Evolutionary conservation across 1,140 invertebrate genomes (phyloP).

Genomic region (Danaus melanippus): DNA sequence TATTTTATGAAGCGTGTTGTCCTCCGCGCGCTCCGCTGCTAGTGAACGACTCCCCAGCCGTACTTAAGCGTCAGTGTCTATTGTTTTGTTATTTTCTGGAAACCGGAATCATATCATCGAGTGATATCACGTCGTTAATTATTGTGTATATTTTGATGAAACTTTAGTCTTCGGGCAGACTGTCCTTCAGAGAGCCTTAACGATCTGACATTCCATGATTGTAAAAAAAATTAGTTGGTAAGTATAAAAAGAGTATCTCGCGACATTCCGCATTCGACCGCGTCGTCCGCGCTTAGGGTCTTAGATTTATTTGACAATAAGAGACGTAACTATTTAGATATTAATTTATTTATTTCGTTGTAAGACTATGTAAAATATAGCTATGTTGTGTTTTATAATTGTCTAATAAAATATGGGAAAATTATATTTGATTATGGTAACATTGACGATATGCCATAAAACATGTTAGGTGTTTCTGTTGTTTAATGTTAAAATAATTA

Average conservation of each 20-base stretch:
- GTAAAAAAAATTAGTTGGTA: constrained; percentile 36
- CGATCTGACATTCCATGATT: constrained; percentile 8
- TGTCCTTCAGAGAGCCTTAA: not conserved
- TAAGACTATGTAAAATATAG: constrained; percentile 68
- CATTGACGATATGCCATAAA: constrained; percentile 60
- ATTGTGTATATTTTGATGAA: constrained; percentile 17
- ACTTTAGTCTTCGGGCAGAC: constrained; percentile 1
- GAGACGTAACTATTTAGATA: constrained; percentile 57
- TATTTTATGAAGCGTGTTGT: constrained; percentile 14
- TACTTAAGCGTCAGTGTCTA: constrained; percentile 47
- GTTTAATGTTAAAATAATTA: constrained; percentile 45
- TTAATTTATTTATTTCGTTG: constrained; percentile 70
- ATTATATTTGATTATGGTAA: constrained; percentile 46
- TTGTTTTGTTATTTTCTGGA: constrained; percentile 22
- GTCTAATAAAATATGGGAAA: constrained; percentile 54
- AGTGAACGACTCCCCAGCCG: constrained; percentile 22
- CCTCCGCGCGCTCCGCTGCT: constrained; percentile 7
- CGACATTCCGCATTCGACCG: constrained; percentile 4
- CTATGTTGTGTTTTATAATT: constrained; percentile 66
- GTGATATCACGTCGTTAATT: constrained; percentile 31
- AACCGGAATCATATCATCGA: constrained; percentile 39
- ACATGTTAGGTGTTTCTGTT: constrained; percentile 64
- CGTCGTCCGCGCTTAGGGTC: constrained; percentile 26
- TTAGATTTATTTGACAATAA: constrained; percentile 67
- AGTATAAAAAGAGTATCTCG: constrained; percentile 38